Percentiles rank a stretch among this genome's conserved stretches.
phyloP scores from a whole-genome alignment of 2,888 invertebrate species.

The Mellilla xanthometata region DNA sequence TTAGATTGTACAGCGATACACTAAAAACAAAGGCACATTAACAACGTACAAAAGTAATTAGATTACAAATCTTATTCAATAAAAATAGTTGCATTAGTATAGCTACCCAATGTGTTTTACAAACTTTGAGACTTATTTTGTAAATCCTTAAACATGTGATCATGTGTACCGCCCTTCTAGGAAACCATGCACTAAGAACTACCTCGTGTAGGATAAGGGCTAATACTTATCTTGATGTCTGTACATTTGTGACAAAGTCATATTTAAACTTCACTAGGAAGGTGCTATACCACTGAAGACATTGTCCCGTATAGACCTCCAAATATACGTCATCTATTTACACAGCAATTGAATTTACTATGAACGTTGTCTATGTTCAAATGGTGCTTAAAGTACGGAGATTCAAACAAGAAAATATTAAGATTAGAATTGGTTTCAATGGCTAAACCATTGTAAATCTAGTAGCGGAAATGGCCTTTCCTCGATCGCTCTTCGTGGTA shows the following conservation, averaged over 20 bases:
- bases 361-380: too few relatives aligned
- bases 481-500: conserved; percentile 91
- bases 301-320: too few relatives aligned
- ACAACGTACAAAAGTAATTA: conserved; percentile 8
- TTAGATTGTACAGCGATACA: background rate
- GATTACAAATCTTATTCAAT: background rate
- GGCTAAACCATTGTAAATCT: conserved; percentile 40
- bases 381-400: background rate
- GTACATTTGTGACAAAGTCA: too few relatives aligned
- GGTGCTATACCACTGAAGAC: too few relatives aligned
- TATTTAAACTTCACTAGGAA: too few relatives aligned
- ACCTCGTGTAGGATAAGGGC: too few relatives aligned
- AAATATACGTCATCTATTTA: too few relatives aligned
- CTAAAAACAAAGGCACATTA: conserved; percentile 20
- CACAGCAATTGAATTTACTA: too few relatives aligned
- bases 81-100: conserved; percentile 6
- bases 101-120: conserved; percentile 13
- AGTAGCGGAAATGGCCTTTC: conserved; percentile 92
- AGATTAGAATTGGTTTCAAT: background rate
- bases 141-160: too few relatives aligned
- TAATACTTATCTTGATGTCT: too few relatives aligned
- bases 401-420: background rate
- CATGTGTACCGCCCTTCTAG: too few relatives aligned
- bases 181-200: too few relatives aligned
- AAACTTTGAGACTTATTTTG: conserved; percentile 10